These are phyloP conservation scores for Crotalus helleri DNA, from an alignment of 2,113 vertebrate genomes.

Conservation along the genomic window DNA sequence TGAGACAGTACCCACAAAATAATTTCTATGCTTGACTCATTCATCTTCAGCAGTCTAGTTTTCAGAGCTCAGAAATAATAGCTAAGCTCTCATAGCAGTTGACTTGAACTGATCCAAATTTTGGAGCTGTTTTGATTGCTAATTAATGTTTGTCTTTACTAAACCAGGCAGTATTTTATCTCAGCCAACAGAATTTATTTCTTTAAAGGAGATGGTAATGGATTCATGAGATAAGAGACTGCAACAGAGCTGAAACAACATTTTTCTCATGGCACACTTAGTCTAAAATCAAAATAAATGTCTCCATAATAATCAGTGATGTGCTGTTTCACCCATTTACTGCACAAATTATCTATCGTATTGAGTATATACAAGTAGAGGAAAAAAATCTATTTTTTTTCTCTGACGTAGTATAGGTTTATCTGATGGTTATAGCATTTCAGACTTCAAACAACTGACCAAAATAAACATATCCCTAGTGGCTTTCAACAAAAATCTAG, in stretches of 20 bases:
- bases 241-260: background rate
- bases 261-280: background rate
- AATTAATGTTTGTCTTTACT: background rate
- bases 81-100: background rate
- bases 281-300: background rate
- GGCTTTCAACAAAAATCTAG: background rate
- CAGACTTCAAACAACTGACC: background rate
- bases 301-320: background rate
- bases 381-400: background rate
- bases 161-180: background rate
- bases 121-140: background rate
- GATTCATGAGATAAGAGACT: background rate
- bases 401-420: background rate
- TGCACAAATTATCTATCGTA: accelerated
- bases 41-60: slow-evolving; percentile 9
- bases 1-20: background rate
- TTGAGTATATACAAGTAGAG: background rate
- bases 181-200: accelerated
- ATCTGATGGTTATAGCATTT: background rate
- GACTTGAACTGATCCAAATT: background rate
- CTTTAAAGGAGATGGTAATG: background rate
- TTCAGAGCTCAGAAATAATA: slow-evolving; percentile 11
- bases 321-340: background rate
- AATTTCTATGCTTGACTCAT: background rate
- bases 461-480: background rate